phyloP scores from a whole-genome alignment of 1,140 invertebrate species.

The Eueides isabella region DNA sequence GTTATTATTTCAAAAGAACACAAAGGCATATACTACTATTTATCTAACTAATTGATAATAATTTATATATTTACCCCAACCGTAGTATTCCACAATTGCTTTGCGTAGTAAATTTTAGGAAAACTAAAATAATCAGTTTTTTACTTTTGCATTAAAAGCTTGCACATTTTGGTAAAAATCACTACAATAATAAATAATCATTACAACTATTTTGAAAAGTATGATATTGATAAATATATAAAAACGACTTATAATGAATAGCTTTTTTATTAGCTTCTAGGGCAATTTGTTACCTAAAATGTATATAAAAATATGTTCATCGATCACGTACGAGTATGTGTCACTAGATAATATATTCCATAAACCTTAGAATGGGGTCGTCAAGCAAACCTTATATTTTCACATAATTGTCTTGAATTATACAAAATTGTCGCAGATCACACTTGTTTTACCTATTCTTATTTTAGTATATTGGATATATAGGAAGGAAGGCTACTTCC shows the following conservation, averaged over 20 bases:
- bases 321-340: background rate
- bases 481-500: background rate
- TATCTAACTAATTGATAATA: too few species aligned
- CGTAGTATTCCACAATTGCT: too few species aligned
- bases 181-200: background rate
- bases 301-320: background rate
- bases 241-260: too few species aligned
- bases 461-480: background rate
- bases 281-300: background rate
- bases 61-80: too few species aligned
- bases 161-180: background rate
- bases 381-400: background rate
- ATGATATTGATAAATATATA: too few species aligned
- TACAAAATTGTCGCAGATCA: background rate
- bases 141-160: too few species aligned
- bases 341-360: background rate
- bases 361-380: background rate
- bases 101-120: too few species aligned
- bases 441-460: constrained; percentile 1
- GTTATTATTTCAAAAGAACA: too few species aligned
- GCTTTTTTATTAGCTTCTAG: background rate
- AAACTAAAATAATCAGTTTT: too few species aligned
- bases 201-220: too few species aligned
- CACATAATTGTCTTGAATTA: background rate
- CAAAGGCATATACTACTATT: too few species aligned